phyloP scores from a whole-genome alignment of 1,140 invertebrate species.

The Ectropis grisescens region DNA sequence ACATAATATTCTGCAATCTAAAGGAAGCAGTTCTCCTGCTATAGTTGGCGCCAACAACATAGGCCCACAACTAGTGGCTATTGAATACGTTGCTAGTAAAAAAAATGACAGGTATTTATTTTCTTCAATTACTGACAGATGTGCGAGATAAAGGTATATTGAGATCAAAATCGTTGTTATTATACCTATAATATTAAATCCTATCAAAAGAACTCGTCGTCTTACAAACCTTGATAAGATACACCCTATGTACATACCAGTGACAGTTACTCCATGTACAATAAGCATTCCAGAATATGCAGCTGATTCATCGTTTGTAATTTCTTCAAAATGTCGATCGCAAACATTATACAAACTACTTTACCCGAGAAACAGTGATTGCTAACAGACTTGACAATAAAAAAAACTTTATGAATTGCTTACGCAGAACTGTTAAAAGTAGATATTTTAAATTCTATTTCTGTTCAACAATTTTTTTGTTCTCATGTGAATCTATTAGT shows the following conservation, averaged over 20 bases:
- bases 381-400: slow-evolving; percentile 11
- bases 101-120: slow-evolving; percentile 15
- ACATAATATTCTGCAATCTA: slow-evolving; percentile 13
- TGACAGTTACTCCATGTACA: slow-evolving; percentile 23
- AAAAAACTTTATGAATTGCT: slow-evolving; percentile 19
- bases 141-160: slow-evolving; percentile 17
- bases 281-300: slow-evolving; percentile 23
- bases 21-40: slow-evolving; percentile 17
- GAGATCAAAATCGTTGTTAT: slow-evolving; percentile 18
- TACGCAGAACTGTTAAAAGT: slow-evolving; percentile 3
- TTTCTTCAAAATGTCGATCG: slow-evolving; percentile 19
- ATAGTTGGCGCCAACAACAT: slow-evolving; percentile 19
- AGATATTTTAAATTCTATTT: slow-evolving; percentile 1
- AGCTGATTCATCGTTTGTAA: slow-evolving; percentile 15
- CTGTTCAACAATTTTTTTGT: not conserved
- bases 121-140: slow-evolving; percentile 11
- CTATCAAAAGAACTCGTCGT: slow-evolving; percentile 15
- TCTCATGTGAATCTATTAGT: slow-evolving; percentile 8
- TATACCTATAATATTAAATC: slow-evolving; percentile 10
- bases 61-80: slow-evolving; percentile 19
- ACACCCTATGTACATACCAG: slow-evolving; percentile 21
- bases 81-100: slow-evolving; percentile 19
- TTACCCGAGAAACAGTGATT: slow-evolving; percentile 22
- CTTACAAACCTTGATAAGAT: slow-evolving; percentile 15
- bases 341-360: slow-evolving; percentile 17